phyloP scores from a whole-genome alignment of 1,140 invertebrate genomes.

The Colletes latitarsis region DNA sequence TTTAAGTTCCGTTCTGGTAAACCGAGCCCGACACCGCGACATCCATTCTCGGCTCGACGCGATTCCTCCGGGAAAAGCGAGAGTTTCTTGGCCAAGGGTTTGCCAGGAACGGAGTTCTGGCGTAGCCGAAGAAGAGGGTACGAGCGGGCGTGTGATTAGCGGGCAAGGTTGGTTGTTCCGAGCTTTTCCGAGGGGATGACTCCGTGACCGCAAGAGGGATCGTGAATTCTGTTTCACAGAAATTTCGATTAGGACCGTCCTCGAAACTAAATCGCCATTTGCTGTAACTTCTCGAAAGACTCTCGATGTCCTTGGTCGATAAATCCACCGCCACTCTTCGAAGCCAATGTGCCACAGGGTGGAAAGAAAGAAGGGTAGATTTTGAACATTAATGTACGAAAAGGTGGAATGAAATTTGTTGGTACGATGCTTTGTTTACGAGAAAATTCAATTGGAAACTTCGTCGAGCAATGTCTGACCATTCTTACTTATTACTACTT shows the following conservation, averaged over 20 bases:
- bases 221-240: background rate
- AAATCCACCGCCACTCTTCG: background rate
- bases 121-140: background rate
- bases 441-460: too few relatives aligned
- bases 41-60: conserved; percentile 68
- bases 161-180: conserved; percentile 32
- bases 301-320: background rate
- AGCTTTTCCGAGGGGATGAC: conserved; percentile 17
- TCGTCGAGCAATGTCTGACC: too few relatives aligned
- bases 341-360: background rate
- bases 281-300: background rate
- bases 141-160: conserved; percentile 11
- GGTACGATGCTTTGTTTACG: too few relatives aligned
- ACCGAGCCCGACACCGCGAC: conserved; percentile 64
- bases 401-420: too few relatives aligned
- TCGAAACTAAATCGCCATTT: background rate
- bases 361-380: too few relatives aligned
- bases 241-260: conserved; percentile 1
- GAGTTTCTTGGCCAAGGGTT: conserved; percentile 9
- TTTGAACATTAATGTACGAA: too few relatives aligned
- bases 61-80: conserved; percentile 42
- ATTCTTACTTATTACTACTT: too few relatives aligned
- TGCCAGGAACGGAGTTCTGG: background rate
- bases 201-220: conserved; percentile 10
- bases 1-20: conserved; percentile 43